Evolutionary conservation across 2,888 invertebrate species (phyloP), one percentile per base, ranked within the genome.

Genomic region (Augiades crinisus): DNA sequence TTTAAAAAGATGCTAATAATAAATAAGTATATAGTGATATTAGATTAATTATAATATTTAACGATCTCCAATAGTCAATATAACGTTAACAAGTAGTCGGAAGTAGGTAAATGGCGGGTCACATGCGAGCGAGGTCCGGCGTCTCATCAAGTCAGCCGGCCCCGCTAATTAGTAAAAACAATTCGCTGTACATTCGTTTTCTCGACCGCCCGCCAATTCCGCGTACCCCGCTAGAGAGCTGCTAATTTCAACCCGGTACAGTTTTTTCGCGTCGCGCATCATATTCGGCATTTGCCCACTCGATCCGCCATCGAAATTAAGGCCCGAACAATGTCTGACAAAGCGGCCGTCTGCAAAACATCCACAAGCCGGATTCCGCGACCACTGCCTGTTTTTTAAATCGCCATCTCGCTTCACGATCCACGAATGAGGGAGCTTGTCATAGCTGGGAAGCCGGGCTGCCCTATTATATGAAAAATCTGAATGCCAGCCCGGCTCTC

Each of bases 311-410:
- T 85, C 83, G 87, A 87, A 87, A 89, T 89, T 89, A 88, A 88
- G 84, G 87, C 78, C 72, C 75, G 82, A 86, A 88, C 89, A 89
- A 90, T 90, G 89, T 88, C 86, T 69, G 83, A 88, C 88, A 90
- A 90, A 89, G 89, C 89, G 78, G 67, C 88, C 89, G 89, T 88
- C 88, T 65, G 78, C 87, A 88, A 89, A 88, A 88, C 89, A 88
- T 86, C 71, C 77, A 66, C 66, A 75, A 72, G 78, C 87, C 81
- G 85, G 85, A 88, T 89, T 87, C 89, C 87, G 73, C 72, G 75
- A 71, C 75, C 76, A 65, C 73, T 75, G 81, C 75, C 69, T 72
- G 80, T 83, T 88, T 88, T 89, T 90, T 82, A 79, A 85, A 76
- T 67, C 70, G 78, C 70, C 80, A 78, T 78, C 78, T 83, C 78